Evolutionary conservation across 2,888 invertebrate species (phyloP), one percentile per base, ranked within the genome.

Genomic region (Acronicta alni): DNA sequence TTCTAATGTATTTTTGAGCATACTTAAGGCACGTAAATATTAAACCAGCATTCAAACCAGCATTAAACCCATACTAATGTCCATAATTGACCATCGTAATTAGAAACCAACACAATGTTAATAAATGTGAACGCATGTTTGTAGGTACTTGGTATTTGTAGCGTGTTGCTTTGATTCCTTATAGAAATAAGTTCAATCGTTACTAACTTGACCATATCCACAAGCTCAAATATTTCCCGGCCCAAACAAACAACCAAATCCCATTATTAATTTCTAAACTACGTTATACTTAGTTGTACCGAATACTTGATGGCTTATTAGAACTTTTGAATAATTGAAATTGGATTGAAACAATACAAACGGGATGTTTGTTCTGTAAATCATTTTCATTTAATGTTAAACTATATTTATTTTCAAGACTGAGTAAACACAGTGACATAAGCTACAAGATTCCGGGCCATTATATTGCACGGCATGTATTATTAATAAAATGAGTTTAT

Each of bases 161-260:
- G 43, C 30, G 30, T 30, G 7, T 14, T 20, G 42, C 63, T 63
- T 63, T 62, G 56, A 55, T 62, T 55, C 47, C 42, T 23, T 23
- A 7, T 9, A 57, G 58, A 75, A 75, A 76, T 72, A 56, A 80
- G 77, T 78, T 79, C 56, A 67, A 52, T 72, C 17, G 61, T 67
- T 69, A 76, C 64, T 68, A 71, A 59, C 44, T 65, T 55, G 64
- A 56, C 66, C 57, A 68, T 73, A 77, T 76, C 72, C 79, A 77
- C 70, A 69, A 69, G 41, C 54, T 52, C 57, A 57, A 65, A 71
- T 72, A 75, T 75, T 76, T 70, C 51, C 48, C 48, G 46, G 54
- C 72, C 69, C 63, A 60, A 79, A 74, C 72, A 78, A 82, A 79
- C 64, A 69, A 39, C 45, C 45, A 66, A 70, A 71, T 69, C 47